Conservation (phyloP, 2,113 vertebrate species). For the Chaenogobius annularis region DNA sequence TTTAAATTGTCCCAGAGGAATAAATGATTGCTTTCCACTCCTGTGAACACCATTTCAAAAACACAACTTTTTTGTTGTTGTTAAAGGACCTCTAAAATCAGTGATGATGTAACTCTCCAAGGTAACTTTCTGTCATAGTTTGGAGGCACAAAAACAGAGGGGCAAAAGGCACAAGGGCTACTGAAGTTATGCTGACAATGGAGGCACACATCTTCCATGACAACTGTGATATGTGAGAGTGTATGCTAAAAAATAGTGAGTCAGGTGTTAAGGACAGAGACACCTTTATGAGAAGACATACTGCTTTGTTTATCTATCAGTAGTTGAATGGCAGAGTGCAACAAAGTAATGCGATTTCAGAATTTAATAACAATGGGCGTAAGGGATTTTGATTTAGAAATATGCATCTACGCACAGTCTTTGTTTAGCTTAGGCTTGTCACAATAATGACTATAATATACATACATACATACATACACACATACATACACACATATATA, state of each 20-base stretch:
- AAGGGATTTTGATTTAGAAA: too few species aligned
- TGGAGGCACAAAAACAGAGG: conserved; percentile 42
- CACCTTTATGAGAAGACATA: conserved; percentile 13
- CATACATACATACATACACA: too few species aligned
- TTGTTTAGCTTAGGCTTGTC: too few species aligned
- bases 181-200: conserved; percentile 25
- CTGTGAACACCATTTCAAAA: neutral
- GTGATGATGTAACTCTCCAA: conserved; percentile 42
- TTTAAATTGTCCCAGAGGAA: neutral
- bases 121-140: conserved; percentile 31
- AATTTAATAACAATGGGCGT: neutral
- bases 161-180: conserved; percentile 48
- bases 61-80: neutral
- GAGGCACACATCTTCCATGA: conserved; percentile 10
- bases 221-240: conserved; percentile 15
- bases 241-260: conserved; percentile 37
- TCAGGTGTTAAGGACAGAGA: conserved; percentile 39
- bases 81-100: conserved; percentile 3
- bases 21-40: neutral
- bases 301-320: neutral
- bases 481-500: too few species aligned
- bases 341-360: neutral
- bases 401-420: neutral
- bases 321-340: neutral
- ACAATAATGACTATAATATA: too few species aligned